Percentiles rank a stretch among this genome's conserved stretches.
Evolutionary conservation across 1,140 invertebrate species (phyloP).

Genomic region (Danaus melanippus): DNA sequence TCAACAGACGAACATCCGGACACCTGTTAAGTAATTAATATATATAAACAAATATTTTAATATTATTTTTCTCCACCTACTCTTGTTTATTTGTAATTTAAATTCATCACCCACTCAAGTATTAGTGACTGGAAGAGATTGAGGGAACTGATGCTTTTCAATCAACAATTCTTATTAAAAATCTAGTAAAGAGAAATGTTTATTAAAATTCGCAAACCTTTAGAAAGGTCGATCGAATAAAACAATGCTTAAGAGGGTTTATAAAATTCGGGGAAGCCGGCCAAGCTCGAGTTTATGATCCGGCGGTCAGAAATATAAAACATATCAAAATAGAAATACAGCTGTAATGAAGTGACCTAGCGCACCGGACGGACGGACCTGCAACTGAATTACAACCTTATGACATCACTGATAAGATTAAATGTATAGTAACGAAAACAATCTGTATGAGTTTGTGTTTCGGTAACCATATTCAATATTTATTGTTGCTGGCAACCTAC

Average conservation of each 20-base stretch:
- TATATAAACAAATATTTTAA: too few relatives aligned
- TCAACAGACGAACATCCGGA: too few relatives aligned
- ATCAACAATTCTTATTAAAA: too few relatives aligned
- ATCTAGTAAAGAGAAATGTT: too few relatives aligned
- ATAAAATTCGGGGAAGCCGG: conserved; percentile 29
- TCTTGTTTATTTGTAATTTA: too few relatives aligned
- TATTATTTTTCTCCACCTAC: too few relatives aligned
- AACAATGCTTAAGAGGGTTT: conserved; percentile 13
- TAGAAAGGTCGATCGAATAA: conserved; percentile 1
- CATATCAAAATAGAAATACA: conserved; percentile 32
- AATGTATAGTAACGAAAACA: not conserved
- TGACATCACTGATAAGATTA: not conserved
- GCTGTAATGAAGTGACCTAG: conserved; percentile 27
- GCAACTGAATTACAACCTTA: not conserved
- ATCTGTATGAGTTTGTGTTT: conserved; percentile 15
- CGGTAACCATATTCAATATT: conserved; percentile 21
- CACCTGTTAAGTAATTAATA: too few relatives aligned
- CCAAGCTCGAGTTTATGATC: conserved; percentile 33
- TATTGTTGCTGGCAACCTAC: conserved; percentile 21
- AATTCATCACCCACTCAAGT: too few relatives aligned
- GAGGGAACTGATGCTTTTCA: too few relatives aligned
- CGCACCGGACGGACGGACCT: conserved; percentile 4
- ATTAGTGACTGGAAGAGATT: too few relatives aligned
- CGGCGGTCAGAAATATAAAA: conserved; percentile 40
- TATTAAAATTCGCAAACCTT: conserved; percentile 3